Percentiles rank a stretch among this genome's conserved stretches.
Conservation (phyloP, 2,113 vertebrate species). For the Strix aluco region DNA sequence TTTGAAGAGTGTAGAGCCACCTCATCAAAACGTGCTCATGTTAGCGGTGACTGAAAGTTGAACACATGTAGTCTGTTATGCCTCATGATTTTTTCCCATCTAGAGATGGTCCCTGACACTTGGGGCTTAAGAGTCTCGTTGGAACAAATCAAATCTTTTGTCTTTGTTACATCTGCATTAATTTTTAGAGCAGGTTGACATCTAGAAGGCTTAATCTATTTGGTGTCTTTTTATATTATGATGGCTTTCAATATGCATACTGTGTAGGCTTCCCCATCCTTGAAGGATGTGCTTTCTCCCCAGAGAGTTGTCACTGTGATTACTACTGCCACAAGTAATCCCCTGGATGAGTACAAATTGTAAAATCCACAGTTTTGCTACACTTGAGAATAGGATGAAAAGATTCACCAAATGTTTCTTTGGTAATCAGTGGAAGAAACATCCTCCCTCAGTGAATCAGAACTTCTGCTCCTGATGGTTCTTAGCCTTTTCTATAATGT, state of each 20-base stretch:
- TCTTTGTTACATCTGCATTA: not conserved
- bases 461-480: not conserved
- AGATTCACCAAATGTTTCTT: not conserved
- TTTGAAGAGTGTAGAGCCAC: not conserved
- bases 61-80: not conserved
- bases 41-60: not conserved
- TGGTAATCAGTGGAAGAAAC: not conserved
- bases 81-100: rapidly evolving
- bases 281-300: not conserved
- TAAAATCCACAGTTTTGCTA: not conserved
- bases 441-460: not conserved
- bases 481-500: not conserved
- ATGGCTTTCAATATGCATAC: not conserved
- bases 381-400: not conserved
- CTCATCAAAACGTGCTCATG: not conserved
- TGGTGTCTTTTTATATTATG: not conserved
- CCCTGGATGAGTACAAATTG: not conserved
- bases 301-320: not conserved
- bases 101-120: not conserved
- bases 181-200: not conserved
- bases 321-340: not conserved
- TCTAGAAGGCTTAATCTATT: not conserved
- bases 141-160: not conserved
- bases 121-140: not conserved
- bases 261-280: not conserved